Conservation (phyloP, 2,797 vertebrate species). For the Sphaeramia orbicularis region DNA sequence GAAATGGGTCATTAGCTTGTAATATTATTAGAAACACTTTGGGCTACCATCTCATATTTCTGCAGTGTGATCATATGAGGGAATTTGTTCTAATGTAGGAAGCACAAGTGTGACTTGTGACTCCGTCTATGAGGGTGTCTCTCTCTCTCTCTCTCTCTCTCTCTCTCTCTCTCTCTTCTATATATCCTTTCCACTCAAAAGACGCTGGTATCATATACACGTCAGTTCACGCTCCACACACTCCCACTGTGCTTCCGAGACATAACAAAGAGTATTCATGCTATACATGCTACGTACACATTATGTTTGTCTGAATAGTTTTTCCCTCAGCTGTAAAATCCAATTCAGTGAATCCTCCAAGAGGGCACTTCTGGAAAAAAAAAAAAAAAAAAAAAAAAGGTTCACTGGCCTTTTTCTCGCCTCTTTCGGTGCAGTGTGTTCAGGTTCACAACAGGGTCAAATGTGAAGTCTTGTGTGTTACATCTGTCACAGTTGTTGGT, state of each 20-base stretch:
- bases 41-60: conserved; percentile 72
- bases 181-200: neutral
- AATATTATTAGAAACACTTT: conserved; percentile 81
- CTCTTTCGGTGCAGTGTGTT: neutral
- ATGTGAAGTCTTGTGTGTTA: conserved; percentile 5
- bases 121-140: conserved; percentile 47
- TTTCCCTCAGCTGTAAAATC: conserved; percentile 32
- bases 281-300: conserved; percentile 15
- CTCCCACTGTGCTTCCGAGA: conserved; percentile 23
- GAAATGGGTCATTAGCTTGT: conserved; percentile 79
- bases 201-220: conserved; percentile 14
- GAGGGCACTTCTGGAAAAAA: conserved; percentile 24
- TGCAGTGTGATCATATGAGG: conserved; percentile 65
- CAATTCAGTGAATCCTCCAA: conserved; percentile 33
- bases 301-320: conserved; percentile 41
- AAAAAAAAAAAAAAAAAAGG: too few species aligned
- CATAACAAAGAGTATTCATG: conserved; percentile 9
- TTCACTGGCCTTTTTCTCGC: conserved; percentile 12
- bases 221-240: conserved; percentile 20
- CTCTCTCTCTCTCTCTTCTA: too few species aligned
- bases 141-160: too few species aligned
- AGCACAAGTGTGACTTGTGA: conserved; percentile 73
- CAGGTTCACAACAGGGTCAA: conserved; percentile 9
- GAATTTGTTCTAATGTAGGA: conserved; percentile 42
- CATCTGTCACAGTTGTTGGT: conserved; percentile 23